Evolutionary conservation across 1,140 invertebrate genomes (phyloP).

Genomic region (Micrasema longulum): DNA sequence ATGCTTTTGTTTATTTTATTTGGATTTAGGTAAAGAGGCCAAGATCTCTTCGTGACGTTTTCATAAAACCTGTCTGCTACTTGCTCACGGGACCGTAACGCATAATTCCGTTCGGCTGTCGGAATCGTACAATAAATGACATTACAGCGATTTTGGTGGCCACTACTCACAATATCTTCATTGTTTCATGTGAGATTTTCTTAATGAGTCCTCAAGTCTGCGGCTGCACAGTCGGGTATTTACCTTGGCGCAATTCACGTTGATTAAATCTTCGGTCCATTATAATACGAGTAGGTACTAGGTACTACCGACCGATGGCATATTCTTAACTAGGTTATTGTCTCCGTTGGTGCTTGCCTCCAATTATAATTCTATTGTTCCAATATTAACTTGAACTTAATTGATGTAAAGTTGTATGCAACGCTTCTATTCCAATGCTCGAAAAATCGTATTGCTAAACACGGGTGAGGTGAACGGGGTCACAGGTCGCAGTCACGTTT

Average conservation of each 20-base stretch:
- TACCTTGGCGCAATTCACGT: constrained; percentile 29
- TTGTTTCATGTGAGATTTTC: constrained; percentile 37
- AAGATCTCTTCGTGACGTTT: constrained; percentile 55
- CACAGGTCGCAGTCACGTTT: not conserved
- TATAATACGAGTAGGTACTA: too few species aligned
- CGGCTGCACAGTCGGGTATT: constrained; percentile 9
- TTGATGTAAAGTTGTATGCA: constrained; percentile 8
- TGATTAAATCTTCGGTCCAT: constrained; percentile 5
- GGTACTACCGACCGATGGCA: too few species aligned
- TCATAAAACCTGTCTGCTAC: constrained; percentile 55
- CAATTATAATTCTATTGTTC: constrained; percentile 5
- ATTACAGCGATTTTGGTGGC: constrained; percentile 42
- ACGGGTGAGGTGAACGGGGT: constrained; percentile 6
- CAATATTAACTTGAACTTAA: constrained; percentile 24
- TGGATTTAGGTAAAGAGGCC: constrained; percentile 55
- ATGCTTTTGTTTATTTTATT: constrained; percentile 44
- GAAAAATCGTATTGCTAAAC: too few species aligned
- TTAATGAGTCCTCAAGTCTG: constrained; percentile 15
- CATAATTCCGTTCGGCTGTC: constrained; percentile 51
- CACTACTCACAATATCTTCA: constrained; percentile 7
- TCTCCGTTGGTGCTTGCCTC: not conserved
- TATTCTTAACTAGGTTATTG: constrained; percentile 12
- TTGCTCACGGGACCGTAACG: constrained; percentile 53
- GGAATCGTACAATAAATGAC: constrained; percentile 50
- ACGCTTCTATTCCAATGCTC: not conserved